Percentiles rank a stretch among this genome's conserved stretches.
phyloP scores from a whole-genome alignment of 2,888 invertebrate genomes.

The Chrysolina oricalcia region DNA sequence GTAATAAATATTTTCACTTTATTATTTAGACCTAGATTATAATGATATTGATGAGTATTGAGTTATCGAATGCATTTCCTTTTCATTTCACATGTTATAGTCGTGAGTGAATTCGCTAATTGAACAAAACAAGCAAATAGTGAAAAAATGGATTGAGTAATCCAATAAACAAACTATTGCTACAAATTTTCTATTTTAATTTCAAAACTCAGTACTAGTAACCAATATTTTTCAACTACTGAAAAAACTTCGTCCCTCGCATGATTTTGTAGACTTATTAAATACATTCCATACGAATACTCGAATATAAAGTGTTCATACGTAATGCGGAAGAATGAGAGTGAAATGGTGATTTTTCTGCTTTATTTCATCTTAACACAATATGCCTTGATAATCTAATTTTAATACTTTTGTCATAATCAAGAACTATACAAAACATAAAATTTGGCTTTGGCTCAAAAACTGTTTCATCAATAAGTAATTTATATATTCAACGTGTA shows the following conservation, averaged over 20 bases:
- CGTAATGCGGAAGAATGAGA: not conserved
- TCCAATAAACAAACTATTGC: not conserved
- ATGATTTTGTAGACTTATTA: slow-evolving; percentile 10
- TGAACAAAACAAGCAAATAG: not conserved
- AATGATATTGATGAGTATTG: not conserved
- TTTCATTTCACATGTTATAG: not conserved
- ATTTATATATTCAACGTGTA: not conserved
- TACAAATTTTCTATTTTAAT: not conserved
- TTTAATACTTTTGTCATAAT: no score
- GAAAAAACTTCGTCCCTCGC: not conserved
- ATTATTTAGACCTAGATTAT: not conserved
- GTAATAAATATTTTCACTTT: slow-evolving; percentile 9
- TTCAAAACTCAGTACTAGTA: not conserved
- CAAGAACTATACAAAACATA: no score
- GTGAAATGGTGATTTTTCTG: slow-evolving; percentile 9
- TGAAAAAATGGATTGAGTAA: no score
- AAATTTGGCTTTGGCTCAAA: no score
- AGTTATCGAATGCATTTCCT: not conserved
- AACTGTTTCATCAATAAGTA: not conserved
- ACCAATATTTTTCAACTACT: not conserved
- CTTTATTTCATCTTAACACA: no score
- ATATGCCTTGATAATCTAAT: no score
- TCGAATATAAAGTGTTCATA: not conserved
- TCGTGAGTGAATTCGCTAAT: not conserved
- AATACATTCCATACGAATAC: not conserved